phyloP scores from a whole-genome alignment of 2,113 vertebrate species.

The Gymnobelideus leadbeateri region DNA sequence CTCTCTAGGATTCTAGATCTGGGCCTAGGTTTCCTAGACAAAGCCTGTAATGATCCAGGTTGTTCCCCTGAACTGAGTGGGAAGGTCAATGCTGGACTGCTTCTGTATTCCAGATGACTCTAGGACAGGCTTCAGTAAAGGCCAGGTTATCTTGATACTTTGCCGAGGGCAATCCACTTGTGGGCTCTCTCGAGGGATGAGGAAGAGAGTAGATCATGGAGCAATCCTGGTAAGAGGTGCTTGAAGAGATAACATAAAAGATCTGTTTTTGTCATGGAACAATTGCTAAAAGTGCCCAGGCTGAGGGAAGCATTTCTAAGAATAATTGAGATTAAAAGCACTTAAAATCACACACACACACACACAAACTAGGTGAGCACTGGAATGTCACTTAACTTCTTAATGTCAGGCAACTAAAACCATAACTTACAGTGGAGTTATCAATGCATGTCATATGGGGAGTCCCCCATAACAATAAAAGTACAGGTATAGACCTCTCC shows the following conservation, averaged over 20 bases:
- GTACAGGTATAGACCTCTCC: not conserved
- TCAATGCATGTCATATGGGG: not conserved
- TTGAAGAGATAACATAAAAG: not conserved
- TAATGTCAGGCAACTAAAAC: not conserved
- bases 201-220: not conserved
- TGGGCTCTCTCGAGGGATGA: not conserved
- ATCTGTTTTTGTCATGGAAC: not conserved
- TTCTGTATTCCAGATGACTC: not conserved
- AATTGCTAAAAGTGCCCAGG: not conserved
- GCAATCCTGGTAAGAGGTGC: not conserved
- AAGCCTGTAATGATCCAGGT: not conserved
- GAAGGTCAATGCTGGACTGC: not conserved
- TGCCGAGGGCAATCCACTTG: not conserved
- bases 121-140: not conserved
- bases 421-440: not conserved
- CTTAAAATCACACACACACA: too few species aligned
- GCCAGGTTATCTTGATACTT: not conserved
- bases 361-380: not conserved
- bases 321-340: not conserved
- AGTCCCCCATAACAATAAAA: not conserved
- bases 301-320: not conserved
- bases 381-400: not conserved
- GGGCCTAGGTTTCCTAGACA: not conserved
- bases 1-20: not conserved
- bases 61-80: not conserved